Conservation (phyloP, 2,797 vertebrate genomes). For the Trachops cirrhosus region DNA sequence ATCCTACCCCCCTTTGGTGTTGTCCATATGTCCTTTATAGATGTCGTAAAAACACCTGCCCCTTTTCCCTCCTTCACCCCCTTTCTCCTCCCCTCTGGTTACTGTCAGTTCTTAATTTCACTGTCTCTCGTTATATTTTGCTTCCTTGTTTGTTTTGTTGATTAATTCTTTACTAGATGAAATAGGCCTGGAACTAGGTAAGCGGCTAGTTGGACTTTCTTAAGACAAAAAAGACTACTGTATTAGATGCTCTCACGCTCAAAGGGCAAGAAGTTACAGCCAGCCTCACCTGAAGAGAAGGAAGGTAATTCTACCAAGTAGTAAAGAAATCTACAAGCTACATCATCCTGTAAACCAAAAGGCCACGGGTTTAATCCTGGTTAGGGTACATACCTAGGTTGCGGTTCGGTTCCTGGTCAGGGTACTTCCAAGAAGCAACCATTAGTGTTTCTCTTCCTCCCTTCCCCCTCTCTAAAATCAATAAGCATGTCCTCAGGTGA, state of each 20-base stretch:
- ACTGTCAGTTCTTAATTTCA: too few species aligned
- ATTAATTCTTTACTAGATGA: slow-evolving; percentile 13
- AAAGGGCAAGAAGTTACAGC: background rate
- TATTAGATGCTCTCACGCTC: background rate
- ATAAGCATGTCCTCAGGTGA: background rate
- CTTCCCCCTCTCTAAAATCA: background rate
- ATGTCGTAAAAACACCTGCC: too few species aligned
- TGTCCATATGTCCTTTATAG: too few species aligned
- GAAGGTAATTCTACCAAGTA: background rate
- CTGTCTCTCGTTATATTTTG: too few species aligned
- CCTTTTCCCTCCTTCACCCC: too few species aligned
- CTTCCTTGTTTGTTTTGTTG: too few species aligned
- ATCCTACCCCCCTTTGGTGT: too few species aligned
- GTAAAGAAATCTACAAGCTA: background rate
- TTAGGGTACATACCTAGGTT: background rate
- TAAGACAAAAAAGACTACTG: background rate
- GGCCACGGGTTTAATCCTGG: background rate
- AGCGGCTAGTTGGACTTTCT: background rate
- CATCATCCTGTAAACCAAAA: background rate
- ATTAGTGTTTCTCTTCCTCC: background rate
- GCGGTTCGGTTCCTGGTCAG: background rate
- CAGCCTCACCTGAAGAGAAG: background rate
- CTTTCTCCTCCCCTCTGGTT: too few species aligned
- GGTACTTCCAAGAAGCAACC: background rate
- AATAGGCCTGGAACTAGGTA: background rate